Evolutionary conservation across 2,113 vertebrate genomes (phyloP).

Genomic region (Sebastes fasciatus): DNA sequence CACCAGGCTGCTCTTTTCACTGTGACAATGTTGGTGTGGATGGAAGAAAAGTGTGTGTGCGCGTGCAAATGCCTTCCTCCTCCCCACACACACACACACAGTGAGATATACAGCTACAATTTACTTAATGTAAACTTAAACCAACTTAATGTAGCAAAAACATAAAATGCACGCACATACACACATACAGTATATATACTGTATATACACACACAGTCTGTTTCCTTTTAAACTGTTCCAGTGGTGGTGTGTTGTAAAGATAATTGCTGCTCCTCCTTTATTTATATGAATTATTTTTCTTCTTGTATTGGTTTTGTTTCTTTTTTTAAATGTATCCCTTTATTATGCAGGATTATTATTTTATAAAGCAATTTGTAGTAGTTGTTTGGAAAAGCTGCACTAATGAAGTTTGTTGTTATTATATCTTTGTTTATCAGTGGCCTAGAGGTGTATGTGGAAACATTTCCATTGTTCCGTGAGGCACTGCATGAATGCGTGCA

Average conservation of each 20-base stretch:
- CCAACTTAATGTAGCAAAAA: conserved; percentile 7
- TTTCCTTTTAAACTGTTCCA: conserved; percentile 47
- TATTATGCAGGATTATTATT: conserved; percentile 1
- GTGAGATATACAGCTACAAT: not conserved
- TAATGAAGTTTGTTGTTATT: conserved; percentile 14
- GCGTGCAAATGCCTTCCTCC: not conserved
- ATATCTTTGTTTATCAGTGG: conserved; percentile 3
- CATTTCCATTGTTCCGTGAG: not conserved
- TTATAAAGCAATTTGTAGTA: not conserved
- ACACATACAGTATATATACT: not conserved
- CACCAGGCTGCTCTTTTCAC: conserved; percentile 25
- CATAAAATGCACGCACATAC: not conserved
- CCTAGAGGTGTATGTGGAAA: not conserved
- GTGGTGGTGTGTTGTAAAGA: conserved; percentile 23
- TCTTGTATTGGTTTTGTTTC: conserved; percentile 1
- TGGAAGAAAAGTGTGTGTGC: not conserved
- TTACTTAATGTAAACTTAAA: conserved; percentile 11
- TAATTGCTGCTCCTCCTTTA: conserved; percentile 39
- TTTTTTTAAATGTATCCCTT: not conserved
- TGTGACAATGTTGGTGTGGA: not conserved
- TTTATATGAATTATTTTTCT: conserved; percentile 1
- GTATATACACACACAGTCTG: conserved; percentile 6
- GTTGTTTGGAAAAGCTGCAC: conserved; percentile 3
- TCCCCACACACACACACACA: not conserved
- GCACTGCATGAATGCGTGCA: not conserved